These are phyloP conservation scores for Masticophis lateralis DNA, from an alignment of 2,797 vertebrate genomes.

Conservation along the genomic window DNA sequence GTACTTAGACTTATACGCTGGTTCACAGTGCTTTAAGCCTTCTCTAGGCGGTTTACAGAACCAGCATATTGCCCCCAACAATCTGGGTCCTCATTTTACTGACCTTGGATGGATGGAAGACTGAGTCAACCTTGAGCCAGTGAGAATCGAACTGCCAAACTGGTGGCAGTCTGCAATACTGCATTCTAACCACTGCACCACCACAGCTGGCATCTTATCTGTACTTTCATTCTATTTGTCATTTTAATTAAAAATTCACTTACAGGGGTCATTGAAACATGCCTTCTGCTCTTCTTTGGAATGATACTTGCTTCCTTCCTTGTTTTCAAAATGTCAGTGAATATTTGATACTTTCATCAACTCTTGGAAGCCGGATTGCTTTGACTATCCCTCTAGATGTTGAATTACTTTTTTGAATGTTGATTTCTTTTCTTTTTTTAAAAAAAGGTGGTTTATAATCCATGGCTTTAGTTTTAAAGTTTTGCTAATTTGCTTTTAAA, in stretches of 20 bases:
- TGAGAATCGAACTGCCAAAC: no score
- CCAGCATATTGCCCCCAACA: no score
- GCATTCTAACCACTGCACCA: no score
- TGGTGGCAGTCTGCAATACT: no score
- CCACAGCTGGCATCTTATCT: neutral
- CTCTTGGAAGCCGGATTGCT: neutral
- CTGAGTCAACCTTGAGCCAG: no score
- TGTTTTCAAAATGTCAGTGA: neutral
- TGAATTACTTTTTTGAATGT: neutral
- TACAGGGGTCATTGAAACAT: neutral
- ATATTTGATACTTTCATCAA: neutral
- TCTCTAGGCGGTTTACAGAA: no score
- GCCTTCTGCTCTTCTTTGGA: neutral
- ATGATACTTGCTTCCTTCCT: neutral
- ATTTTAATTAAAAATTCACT: neutral
- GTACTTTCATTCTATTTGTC: neutral
- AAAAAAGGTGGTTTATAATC: neutral
- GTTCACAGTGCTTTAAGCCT: no score
- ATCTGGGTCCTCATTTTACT: no score
- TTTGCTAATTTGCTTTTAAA: neutral
- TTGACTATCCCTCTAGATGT: neutral
- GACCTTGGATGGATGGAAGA: no score
- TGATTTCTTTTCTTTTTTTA: neutral
- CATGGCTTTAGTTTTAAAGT: neutral
- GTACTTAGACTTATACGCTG: no score